Evolutionary conservation across 2,888 invertebrate species (phyloP).

Genomic region (Sarcophaga rosellei): DNA sequence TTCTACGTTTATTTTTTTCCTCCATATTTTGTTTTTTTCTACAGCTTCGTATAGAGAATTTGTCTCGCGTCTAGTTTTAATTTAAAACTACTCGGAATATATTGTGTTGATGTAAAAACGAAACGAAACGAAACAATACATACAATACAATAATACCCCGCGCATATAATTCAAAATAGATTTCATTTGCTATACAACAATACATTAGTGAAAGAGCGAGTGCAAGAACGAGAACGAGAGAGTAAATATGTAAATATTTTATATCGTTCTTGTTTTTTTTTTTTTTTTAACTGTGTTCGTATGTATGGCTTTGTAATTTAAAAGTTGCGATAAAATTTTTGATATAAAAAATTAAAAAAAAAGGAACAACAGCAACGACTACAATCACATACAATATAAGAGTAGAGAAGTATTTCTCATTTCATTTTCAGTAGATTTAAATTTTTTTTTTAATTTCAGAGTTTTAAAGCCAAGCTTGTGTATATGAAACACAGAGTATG

Average conservation of each 20-base stretch:
- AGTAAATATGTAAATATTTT: slow-evolving; percentile 13
- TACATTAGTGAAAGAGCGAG: not conserved
- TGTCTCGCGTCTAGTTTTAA: slow-evolving; percentile 66
- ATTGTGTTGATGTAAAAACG: not conserved
- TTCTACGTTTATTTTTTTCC: slow-evolving; percentile 24
- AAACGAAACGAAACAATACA: slow-evolving; percentile 7
- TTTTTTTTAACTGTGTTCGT: not conserved
- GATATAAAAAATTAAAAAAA: slow-evolving; percentile 51
- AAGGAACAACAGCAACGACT: slow-evolving; percentile 5
- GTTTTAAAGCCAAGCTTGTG: slow-evolving; percentile 59
- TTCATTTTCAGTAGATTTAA: slow-evolving; percentile 54
- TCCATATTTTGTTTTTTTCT: too few species aligned
- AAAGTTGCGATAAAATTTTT: slow-evolving; percentile 63
- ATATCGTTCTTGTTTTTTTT: not conserved
- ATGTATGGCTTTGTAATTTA: slow-evolving; percentile 45
- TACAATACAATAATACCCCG: slow-evolving; percentile 4
- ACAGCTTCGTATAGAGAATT: slow-evolving; percentile 39
- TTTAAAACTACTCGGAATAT: slow-evolving; percentile 40
- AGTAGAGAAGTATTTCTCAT: slow-evolving; percentile 1
- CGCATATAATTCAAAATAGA: slow-evolving; percentile 36
- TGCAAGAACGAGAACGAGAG: not conserved
- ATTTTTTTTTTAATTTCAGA: slow-evolving; percentile 43
- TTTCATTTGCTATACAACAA: slow-evolving; percentile 28
- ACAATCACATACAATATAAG: slow-evolving; percentile 52
- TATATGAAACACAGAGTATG: slow-evolving; percentile 12